Conservation (phyloP, 2,113 vertebrate species). For the Agapornis roseicollis region DNA sequence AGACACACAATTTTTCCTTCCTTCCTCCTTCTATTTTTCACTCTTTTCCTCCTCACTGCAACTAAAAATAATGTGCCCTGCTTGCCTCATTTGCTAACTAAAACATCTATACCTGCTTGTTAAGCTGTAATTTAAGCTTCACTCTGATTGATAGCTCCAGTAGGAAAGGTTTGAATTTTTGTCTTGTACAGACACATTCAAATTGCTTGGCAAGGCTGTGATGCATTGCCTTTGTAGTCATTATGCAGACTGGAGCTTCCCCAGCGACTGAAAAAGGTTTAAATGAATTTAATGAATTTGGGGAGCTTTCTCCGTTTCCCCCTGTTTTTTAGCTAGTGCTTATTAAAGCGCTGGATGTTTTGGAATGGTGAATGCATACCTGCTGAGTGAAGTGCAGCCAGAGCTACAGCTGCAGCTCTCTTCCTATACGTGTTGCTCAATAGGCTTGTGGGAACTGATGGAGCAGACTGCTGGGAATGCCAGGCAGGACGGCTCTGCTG, state of each 20-base stretch:
- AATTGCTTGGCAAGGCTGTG: background rate
- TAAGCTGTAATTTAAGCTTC: slow-evolving; percentile 58
- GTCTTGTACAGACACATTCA: slow-evolving; percentile 11
- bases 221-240: background rate
- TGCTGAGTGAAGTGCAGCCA: slow-evolving; percentile 56
- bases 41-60: slow-evolving; percentile 13
- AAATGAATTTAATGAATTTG: slow-evolving; percentile 31
- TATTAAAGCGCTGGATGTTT: slow-evolving; percentile 4
- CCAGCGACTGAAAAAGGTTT: background rate
- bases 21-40: slow-evolving; percentile 51
- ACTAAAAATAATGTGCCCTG: slow-evolving; percentile 41
- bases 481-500: background rate
- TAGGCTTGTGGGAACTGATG: background rate
- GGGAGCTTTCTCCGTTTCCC: background rate
- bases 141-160: slow-evolving; percentile 42
- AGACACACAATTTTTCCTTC: slow-evolving; percentile 6
- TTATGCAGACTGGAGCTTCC: background rate
- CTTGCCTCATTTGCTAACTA: slow-evolving; percentile 46
- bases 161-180: slow-evolving; percentile 42
- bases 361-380: background rate
- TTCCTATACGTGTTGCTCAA: background rate
- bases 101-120: slow-evolving; percentile 42
- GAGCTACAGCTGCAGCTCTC: slow-evolving; percentile 22
- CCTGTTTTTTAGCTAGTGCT: background rate
- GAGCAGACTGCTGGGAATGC: background rate